These are phyloP conservation scores for Mycteria americana DNA, from an alignment of 2,797 vertebrate genomes.

Conservation along the genomic window DNA sequence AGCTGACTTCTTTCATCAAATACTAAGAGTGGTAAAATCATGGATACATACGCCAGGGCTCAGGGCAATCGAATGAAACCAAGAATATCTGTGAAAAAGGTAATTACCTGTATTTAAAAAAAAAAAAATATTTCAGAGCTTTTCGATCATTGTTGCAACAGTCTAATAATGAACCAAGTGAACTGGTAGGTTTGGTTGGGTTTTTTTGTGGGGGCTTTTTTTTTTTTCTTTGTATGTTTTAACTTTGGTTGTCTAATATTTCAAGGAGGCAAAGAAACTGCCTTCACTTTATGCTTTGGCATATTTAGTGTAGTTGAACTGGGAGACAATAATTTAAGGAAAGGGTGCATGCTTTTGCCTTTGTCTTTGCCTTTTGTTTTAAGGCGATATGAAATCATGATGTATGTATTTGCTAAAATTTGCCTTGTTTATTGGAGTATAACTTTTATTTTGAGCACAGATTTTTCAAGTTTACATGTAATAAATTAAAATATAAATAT, in stretches of 20 bases:
- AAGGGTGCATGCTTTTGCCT: neutral
- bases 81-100: conserved; percentile 85
- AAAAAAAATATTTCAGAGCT: neutral
- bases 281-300: neutral
- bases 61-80: conserved; percentile 81
- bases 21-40: conserved; percentile 58
- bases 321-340: neutral
- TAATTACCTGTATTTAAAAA: conserved; percentile 34
- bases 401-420: neutral
- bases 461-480: neutral
- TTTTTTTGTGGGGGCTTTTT: neutral
- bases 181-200: neutral
- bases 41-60: conserved; percentile 84
- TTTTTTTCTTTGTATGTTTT: neutral
- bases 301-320: neutral
- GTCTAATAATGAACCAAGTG: neutral
- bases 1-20: conserved; percentile 61
- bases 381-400: neutral
- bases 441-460: neutral
- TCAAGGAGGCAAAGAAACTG: neutral
- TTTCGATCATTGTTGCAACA: fast-evolving
- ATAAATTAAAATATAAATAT: neutral
- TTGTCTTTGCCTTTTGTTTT: neutral
- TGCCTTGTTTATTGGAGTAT: neutral
- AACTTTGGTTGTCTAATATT: neutral